Evolutionary conservation across 2,797 vertebrate genomes (phyloP).

Genomic region (Falco concolor): DNA sequence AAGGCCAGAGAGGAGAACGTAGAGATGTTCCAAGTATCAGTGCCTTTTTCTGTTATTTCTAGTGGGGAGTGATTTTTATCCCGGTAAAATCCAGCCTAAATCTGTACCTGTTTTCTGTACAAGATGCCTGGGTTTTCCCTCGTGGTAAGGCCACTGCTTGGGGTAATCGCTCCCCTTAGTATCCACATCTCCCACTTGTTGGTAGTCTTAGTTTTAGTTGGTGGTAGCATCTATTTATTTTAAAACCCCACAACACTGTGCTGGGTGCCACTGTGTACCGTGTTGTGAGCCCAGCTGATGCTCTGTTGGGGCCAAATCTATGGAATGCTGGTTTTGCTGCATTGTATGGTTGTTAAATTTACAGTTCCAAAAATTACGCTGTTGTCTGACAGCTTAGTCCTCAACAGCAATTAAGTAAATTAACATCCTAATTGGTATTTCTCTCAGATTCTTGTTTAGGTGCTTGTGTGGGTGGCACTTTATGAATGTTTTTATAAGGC

Average conservation of each 20-base stretch:
- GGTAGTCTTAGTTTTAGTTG: neutral
- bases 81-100: neutral
- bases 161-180: neutral
- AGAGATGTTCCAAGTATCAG: neutral
- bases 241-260: neutral
- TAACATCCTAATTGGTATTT: neutral
- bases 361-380: neutral
- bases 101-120: neutral
- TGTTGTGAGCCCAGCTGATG: neutral
- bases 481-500: slow-evolving; percentile 5
- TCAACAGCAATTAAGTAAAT: neutral
- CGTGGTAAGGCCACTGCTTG: neutral
- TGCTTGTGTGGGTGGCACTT: slow-evolving; percentile 18
- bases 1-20: neutral
- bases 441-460: neutral
- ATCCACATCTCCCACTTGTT: neutral
- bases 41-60: neutral
- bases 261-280: neutral
- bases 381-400: neutral
- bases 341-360: neutral
- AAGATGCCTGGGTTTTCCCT: neutral
- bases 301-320: neutral
- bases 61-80: neutral
- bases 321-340: neutral
- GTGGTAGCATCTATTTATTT: neutral